Conservation (phyloP, 2,797 vertebrate genomes). For the Spondyliosoma cantharus region DNA sequence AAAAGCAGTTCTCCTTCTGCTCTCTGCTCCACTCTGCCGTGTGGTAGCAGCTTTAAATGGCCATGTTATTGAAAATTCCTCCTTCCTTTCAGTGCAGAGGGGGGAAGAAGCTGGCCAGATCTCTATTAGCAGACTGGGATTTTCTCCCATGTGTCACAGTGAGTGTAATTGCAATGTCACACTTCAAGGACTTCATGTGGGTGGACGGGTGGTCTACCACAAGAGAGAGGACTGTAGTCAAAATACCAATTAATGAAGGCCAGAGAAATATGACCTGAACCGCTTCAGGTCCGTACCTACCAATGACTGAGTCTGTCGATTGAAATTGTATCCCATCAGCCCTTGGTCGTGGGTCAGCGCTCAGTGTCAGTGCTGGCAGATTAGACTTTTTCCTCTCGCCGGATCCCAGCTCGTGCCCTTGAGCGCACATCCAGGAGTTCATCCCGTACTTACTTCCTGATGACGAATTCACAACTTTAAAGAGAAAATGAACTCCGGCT, state of each 20-base stretch:
- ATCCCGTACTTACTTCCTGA: conserved; percentile 63
- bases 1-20: conserved; percentile 64
- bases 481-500: conserved; percentile 65
- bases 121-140: conserved; percentile 80
- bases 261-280: conserved; percentile 80
- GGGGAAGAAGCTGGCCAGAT: conserved; percentile 69
- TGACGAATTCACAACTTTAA: conserved; percentile 68
- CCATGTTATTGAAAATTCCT: conserved; percentile 79
- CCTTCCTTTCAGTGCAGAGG: conserved; percentile 70
- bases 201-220: conserved; percentile 77
- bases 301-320: conserved; percentile 76
- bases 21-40: conserved; percentile 61
- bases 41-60: conserved; percentile 75
- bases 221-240: conserved; percentile 81
- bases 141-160: conserved; percentile 80
- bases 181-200: conserved; percentile 83
- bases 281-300: conserved; percentile 75
- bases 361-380: conserved; percentile 75
- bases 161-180: conserved; percentile 86
- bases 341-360: conserved; percentile 77
- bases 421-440: conserved; percentile 72
- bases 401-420: conserved; percentile 71
- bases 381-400: conserved; percentile 71
- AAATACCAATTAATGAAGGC: conserved; percentile 85
- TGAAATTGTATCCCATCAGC: conserved; percentile 83